Evolutionary conservation across 2,113 vertebrate species (phyloP).

Genomic region (Amphiprion ocellaris): DNA sequence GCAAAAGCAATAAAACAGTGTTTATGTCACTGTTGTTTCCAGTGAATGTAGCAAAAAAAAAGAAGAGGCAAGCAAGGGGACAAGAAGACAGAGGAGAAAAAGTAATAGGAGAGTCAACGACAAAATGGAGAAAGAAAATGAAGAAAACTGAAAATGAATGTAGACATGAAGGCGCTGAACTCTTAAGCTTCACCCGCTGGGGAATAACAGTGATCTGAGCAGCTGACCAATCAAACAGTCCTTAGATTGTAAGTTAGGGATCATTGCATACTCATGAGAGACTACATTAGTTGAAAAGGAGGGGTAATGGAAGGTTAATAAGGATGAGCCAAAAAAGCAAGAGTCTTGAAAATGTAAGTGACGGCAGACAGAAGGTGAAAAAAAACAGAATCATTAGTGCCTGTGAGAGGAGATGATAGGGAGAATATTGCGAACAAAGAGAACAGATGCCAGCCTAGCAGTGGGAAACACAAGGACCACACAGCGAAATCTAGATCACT

Average conservation of each 20-base stretch:
- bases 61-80: slow-evolving; percentile 8
- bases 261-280: slow-evolving; percentile 31
- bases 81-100: slow-evolving; percentile 11
- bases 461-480: slow-evolving; percentile 71
- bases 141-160: neutral
- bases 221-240: slow-evolving; percentile 45
- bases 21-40: slow-evolving; percentile 50
- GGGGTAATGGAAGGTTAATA: slow-evolving; percentile 60
- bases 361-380: slow-evolving; percentile 51
- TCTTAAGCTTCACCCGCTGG: neutral
- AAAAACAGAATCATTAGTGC: slow-evolving; percentile 60
- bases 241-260: slow-evolving; percentile 34
- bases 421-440: slow-evolving; percentile 62
- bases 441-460: slow-evolving; percentile 79
- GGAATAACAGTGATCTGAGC: slow-evolving; percentile 24
- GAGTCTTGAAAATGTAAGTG: slow-evolving; percentile 61
- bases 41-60: slow-evolving; percentile 23
- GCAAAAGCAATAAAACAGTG: slow-evolving; percentile 62
- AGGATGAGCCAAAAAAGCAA: slow-evolving; percentile 59
- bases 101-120: neutral
- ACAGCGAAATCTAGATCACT: slow-evolving; percentile 73
- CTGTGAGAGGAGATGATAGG: slow-evolving; percentile 68
- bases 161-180: slow-evolving; percentile 1
- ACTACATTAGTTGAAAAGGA: slow-evolving; percentile 49
- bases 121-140: neutral